Evolutionary conservation across 1,140 invertebrate species (phyloP), one percentile per base, ranked within the genome.

Genomic region (Bathynomus jamesi): DNA sequence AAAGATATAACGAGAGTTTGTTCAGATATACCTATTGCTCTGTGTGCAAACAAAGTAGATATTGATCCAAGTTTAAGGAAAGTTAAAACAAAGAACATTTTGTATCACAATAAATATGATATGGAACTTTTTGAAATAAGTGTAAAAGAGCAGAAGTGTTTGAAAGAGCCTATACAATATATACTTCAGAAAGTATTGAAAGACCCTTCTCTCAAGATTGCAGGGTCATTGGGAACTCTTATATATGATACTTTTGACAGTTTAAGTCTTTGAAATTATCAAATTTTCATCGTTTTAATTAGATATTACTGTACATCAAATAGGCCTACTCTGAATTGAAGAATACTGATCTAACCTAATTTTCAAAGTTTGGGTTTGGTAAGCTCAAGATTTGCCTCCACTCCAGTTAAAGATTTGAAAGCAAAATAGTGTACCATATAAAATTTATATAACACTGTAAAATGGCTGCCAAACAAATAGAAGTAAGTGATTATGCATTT

Each of bases 71-170:
- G 99, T 82, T 98, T 99, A 82, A 90, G 97, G 78, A 99, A 99
- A 89, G 98, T 99, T 29, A 99, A 99, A 85, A 96, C 97, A 24
- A 99, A 99, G 86, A 91, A 92, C 78, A 99, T 99, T 80, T 94
- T 97, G 2, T 99, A 99, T 82, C 96, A 99, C 82, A 89, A 96
- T 78, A 99, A 99, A 88, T 99, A 99, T 89, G 99, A 99, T 83
- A 85, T 99, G 71, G 96, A 98, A 89, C 94, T 97, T 87, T 99
- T 99, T 81, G 97, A 99, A 81, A 99, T 99, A 82, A 98, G 95
- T 83, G 98, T 97, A 8, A 99, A 99, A 83, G 96, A 94, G 7
- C 7, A 40, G 17, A 40, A 40, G 17, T 8, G 17, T 40, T 17
- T 40, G 7, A 40, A 40, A 17, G 32, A 40, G 17, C 17, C 32